These are phyloP conservation scores for Erithacus rubecula DNA, from an alignment of 2,797 vertebrate species.

Conservation along the genomic window DNA sequence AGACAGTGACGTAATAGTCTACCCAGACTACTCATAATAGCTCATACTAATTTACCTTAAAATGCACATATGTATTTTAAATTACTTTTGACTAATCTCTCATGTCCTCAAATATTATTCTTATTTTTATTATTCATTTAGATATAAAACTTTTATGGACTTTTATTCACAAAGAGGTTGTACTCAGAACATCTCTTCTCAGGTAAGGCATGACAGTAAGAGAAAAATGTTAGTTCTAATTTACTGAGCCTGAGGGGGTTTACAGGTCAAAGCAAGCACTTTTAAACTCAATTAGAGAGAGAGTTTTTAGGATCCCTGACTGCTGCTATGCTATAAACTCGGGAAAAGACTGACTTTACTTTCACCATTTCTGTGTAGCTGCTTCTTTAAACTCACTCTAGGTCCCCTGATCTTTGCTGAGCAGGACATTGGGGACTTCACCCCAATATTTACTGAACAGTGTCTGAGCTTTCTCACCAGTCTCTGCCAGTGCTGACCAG, in stretches of 20 bases:
- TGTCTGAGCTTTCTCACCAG: neutral
- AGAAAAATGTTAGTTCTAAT: neutral
- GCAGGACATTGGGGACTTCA: neutral
- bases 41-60: neutral
- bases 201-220: neutral
- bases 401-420: neutral
- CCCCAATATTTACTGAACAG: accelerated
- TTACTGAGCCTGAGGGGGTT: neutral
- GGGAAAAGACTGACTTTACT: neutral
- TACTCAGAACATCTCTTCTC: neutral
- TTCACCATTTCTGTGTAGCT: neutral
- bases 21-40: neutral
- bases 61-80: neutral
- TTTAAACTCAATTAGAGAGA: neutral
- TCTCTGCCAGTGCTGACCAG: neutral
- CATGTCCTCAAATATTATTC: neutral
- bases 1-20: neutral
- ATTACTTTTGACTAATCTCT: neutral
- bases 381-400: neutral
- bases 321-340: neutral
- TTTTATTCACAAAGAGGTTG: neutral
- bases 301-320: neutral
- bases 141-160: neutral
- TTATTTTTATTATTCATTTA: constrained; percentile 5
- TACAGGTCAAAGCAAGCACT: neutral